These are phyloP conservation scores for Limnephilus marmoratus DNA, from an alignment of 2,888 invertebrate species.

Conservation along the genomic window DNA sequence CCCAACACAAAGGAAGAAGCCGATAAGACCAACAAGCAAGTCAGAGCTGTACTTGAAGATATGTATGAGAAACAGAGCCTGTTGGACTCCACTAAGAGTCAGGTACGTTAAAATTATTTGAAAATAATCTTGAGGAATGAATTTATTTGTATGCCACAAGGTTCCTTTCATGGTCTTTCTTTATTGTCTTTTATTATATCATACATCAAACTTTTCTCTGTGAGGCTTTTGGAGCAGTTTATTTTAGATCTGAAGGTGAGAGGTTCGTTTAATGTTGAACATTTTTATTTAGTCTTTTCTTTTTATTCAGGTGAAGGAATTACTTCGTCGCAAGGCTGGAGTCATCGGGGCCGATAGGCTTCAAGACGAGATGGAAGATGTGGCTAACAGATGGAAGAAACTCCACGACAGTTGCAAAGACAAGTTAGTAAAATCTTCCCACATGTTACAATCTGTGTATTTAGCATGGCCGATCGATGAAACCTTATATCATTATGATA, in stretches of 20 bases:
- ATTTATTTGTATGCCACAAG: not conserved
- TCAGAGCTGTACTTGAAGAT: conserved; percentile 90
- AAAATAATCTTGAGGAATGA: not conserved
- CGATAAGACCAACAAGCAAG: conserved; percentile 89
- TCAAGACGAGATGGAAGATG: conserved; percentile 90
- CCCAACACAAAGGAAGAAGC: conserved; percentile 92
- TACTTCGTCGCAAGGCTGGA: conserved; percentile 89
- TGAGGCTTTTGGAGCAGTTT: not conserved
- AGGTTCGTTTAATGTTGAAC: not conserved
- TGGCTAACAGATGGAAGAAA: conserved; percentile 91
- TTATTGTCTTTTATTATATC: not conserved
- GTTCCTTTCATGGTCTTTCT: not conserved
- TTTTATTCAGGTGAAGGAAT: conserved; percentile 82
- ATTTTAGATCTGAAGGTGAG: not conserved
- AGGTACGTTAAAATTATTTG: conserved; percentile 71
- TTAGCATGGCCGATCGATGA: too few relatives aligned
- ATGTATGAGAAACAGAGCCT: conserved; percentile 95
- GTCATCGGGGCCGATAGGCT: conserved; percentile 90
- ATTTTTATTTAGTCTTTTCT: not conserved
- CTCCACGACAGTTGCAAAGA: conserved; percentile 89
- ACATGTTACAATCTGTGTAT: not conserved
- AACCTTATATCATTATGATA: too few relatives aligned
- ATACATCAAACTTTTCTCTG: not conserved
- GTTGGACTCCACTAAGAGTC: conserved; percentile 91
- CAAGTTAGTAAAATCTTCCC: conserved; percentile 71